Evolutionary conservation across 2,888 invertebrate genomes (phyloP).

Genomic region (Nebria salina): DNA sequence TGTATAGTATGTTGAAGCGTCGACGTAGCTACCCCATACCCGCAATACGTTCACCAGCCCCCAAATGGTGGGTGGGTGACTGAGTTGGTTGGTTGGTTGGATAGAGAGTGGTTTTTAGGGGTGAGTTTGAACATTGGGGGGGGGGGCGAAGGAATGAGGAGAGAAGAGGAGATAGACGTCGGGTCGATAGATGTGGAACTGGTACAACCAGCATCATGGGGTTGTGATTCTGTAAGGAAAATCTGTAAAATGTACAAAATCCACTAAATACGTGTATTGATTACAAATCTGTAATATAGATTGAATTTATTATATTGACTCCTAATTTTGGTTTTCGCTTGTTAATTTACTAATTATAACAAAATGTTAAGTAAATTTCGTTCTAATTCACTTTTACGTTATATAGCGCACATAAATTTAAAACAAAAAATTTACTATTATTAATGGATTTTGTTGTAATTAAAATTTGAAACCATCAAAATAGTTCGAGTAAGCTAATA

Average conservation of each 20-base stretch:
- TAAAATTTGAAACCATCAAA: background rate
- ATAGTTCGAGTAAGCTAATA: background rate
- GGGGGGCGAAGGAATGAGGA: background rate
- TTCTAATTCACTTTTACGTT: no score
- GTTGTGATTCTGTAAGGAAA: background rate
- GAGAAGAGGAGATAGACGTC: constrained; percentile 5
- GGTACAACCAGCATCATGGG: background rate
- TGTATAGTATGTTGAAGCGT: background rate
- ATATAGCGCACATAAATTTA: no score
- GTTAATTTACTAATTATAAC: no score
- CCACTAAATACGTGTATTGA: no score
- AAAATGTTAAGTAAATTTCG: no score
- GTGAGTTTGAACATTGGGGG: background rate
- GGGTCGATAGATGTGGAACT: background rate
- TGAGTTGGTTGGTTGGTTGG: background rate
- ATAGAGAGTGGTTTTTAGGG: background rate
- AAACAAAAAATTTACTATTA: no score
- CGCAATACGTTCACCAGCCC: background rate
- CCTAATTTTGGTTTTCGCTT: no score
- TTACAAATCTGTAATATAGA: no score
- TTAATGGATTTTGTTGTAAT: no score
- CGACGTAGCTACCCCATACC: constrained; percentile 8
- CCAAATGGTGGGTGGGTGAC: constrained; percentile 3
- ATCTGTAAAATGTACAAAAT: no score
- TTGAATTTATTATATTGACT: no score